These are phyloP conservation scores for Ceraclea dissimilis DNA, from an alignment of 2,888 invertebrate species.

Conservation along the genomic window DNA sequence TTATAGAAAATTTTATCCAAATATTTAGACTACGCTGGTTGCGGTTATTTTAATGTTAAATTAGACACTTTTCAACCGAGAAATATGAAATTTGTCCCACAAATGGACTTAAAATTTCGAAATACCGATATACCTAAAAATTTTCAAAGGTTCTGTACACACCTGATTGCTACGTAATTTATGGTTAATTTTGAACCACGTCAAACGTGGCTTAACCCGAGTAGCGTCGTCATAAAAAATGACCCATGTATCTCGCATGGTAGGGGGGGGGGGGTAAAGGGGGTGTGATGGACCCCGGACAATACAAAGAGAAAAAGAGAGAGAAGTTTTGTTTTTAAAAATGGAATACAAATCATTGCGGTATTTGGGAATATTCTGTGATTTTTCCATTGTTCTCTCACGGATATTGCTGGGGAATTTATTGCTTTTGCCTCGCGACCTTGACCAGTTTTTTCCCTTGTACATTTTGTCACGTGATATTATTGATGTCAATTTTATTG, in stretches of 20 bases:
- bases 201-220: conserved; percentile 7
- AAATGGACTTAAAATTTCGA: too few species aligned
- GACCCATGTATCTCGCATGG: neutral
- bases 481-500: too few species aligned
- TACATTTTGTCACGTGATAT: too few species aligned
- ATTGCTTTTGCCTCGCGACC: neutral
- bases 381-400: neutral
- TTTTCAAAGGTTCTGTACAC: neutral
- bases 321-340: neutral
- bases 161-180: neutral
- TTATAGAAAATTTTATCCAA: too few species aligned
- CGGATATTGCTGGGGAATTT: neutral
- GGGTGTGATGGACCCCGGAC: neutral
- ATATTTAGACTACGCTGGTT: too few species aligned
- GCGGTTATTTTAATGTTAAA: too few species aligned
- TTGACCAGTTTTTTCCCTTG: neutral
- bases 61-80: too few species aligned
- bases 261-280: neutral
- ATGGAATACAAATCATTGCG: neutral
- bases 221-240: conserved; percentile 2
- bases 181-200: conserved; percentile 4
- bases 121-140: too few species aligned
- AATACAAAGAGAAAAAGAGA: neutral
- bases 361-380: neutral
- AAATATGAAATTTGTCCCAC: too few species aligned